A percentile compares a stretch with the other conserved stretches of the same genome.
Evolutionary conservation across 2,113 vertebrate species (phyloP).

Genomic region (Eira barbara): DNA sequence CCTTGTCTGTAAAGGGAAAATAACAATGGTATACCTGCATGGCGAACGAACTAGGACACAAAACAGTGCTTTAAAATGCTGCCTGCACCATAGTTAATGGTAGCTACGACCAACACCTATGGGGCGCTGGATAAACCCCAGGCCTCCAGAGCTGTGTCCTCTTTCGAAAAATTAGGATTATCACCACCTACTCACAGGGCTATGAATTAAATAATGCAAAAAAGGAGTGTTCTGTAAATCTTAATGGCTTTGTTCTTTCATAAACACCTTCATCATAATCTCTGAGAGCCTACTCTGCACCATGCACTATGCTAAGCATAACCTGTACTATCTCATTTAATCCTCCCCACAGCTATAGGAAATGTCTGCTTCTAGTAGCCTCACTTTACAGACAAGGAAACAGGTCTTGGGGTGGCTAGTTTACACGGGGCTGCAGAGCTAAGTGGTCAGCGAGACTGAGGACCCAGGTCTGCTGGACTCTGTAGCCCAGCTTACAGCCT

Average conservation of each 20-base stretch:
- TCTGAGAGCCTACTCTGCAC: background rate
- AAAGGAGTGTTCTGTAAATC: background rate
- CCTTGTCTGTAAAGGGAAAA: background rate
- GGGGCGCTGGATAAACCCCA: background rate
- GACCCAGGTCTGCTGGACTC: background rate
- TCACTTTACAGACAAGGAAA: background rate
- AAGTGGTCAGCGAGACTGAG: accelerated
- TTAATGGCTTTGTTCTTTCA: background rate
- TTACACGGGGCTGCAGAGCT: background rate
- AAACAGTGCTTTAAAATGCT: background rate
- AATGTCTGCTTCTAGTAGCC: background rate
- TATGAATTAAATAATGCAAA: background rate
- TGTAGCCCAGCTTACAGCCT: background rate
- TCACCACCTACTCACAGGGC: background rate
- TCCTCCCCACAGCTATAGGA: background rate
- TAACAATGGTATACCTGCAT: background rate
- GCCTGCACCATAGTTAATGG: background rate
- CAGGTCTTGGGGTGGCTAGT: background rate
- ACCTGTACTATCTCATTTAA: background rate
- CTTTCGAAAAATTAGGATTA: background rate
- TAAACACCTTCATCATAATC: background rate
- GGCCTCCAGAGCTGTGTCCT: background rate
- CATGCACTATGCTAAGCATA: background rate
- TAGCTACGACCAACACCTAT: background rate
- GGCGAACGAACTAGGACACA: background rate